These are phyloP conservation scores for Bovichtus diacanthus DNA, from an alignment of 2,797 vertebrate genomes.

Conservation along the genomic window DNA sequence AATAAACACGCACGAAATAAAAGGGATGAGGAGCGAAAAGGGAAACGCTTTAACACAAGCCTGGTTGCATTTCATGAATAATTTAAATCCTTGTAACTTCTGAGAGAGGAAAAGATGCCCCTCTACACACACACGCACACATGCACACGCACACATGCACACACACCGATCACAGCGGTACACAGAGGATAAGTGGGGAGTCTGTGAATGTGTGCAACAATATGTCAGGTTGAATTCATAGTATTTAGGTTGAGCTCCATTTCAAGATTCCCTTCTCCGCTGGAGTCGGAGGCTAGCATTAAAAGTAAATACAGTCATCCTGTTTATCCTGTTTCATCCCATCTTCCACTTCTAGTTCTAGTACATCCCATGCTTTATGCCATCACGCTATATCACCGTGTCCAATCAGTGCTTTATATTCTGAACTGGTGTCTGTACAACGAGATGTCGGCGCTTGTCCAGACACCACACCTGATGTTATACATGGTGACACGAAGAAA, in stretches of 20 bases:
- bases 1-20: slow-evolving; percentile 16
- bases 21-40: slow-evolving; percentile 44
- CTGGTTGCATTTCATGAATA: slow-evolving; percentile 71
- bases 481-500: background rate
- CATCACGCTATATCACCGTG: slow-evolving; percentile 28
- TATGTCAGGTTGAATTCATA: slow-evolving; percentile 69
- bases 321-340: slow-evolving; percentile 67
- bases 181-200: slow-evolving; percentile 50
- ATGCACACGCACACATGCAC: slow-evolving; percentile 6
- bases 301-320: slow-evolving; percentile 71
- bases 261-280: slow-evolving; percentile 52
- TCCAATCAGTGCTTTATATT: slow-evolving; percentile 6
- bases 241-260: slow-evolving; percentile 70
- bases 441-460: background rate
- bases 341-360: slow-evolving; percentile 30
- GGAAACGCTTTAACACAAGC: slow-evolving; percentile 56
- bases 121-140: background rate
- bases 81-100: slow-evolving; percentile 65
- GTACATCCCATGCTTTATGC: background rate
- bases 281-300: slow-evolving; percentile 47
- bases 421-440: background rate
- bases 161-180: slow-evolving; percentile 19
- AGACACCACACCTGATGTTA: background rate
- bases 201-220: slow-evolving; percentile 47
- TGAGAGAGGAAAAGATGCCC: slow-evolving; percentile 38